A percentile compares a stretch with the other conserved stretches of the same genome.
Evolutionary conservation across 2,888 invertebrate species (phyloP).

Genomic region (Acanthosepion pharaonis): DNA sequence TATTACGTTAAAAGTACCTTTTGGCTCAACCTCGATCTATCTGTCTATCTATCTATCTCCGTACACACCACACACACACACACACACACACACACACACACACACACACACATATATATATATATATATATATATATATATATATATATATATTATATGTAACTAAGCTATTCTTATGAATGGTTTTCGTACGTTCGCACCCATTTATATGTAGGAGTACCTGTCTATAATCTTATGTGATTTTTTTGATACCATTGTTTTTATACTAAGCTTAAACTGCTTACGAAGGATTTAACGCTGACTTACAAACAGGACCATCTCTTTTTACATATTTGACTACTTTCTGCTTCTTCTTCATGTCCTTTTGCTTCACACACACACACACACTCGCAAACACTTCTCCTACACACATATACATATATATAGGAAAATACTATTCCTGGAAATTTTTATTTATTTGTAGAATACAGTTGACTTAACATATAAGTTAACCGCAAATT

Average conservation of each 20-base stretch:
- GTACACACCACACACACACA: no score
- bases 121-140: background rate
- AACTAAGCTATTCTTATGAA: background rate
- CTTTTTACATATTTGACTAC: background rate
- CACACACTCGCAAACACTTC: no score
- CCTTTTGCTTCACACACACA: background rate
- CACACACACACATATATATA: no score
- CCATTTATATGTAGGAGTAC: background rate
- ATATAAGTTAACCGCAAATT: no score
- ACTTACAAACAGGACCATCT: background rate
- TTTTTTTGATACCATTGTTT: background rate
- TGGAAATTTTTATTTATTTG: no score
- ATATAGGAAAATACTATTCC: no score
- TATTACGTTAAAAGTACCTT: no score
- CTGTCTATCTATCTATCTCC: no score
- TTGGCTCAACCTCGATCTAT: no score
- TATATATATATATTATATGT: background rate
- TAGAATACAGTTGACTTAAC: no score
- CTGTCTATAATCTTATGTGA: background rate
- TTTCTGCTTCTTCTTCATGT: background rate
- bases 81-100: no score
- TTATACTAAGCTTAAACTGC: slow-evolving; percentile 15
- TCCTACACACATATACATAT: no score
- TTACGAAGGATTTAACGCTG: background rate
- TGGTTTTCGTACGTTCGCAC: background rate